phyloP scores from a whole-genome alignment of 2,797 vertebrate genomes.

The Lagothrix lagotricha region DNA sequence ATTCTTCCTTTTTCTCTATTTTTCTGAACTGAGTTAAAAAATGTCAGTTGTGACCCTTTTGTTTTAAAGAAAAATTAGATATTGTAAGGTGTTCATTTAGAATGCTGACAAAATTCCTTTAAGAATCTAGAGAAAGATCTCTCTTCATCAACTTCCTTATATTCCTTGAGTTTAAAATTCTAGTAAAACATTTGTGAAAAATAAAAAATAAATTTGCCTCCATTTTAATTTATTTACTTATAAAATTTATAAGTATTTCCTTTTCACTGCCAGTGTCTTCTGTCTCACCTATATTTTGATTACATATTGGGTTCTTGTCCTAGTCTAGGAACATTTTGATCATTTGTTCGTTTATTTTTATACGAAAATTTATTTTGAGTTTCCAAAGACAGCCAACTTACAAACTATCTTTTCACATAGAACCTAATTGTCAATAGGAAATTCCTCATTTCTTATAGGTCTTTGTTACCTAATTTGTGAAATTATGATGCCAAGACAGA shows the following conservation, averaged over 20 bases:
- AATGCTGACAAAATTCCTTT: background rate
- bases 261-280: background rate
- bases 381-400: background rate
- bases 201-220: background rate
- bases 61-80: slow-evolving; percentile 9
- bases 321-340: background rate
- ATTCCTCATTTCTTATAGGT: background rate
- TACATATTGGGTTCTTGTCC: background rate
- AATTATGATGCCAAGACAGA: background rate
- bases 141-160: background rate
- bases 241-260: background rate
- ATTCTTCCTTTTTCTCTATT: background rate
- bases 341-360: background rate
- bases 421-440: background rate
- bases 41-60: background rate
- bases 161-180: background rate
- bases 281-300: background rate
- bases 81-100: background rate
- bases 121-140: background rate
- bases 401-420: background rate
- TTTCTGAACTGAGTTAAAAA: background rate
- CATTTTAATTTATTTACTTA: background rate
- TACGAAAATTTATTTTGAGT: background rate
- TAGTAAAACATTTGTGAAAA: background rate
- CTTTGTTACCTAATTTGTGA: slow-evolving; percentile 4